phyloP scores from a whole-genome alignment of 2,113 vertebrate species.

The Dolichotis patagonum region DNA sequence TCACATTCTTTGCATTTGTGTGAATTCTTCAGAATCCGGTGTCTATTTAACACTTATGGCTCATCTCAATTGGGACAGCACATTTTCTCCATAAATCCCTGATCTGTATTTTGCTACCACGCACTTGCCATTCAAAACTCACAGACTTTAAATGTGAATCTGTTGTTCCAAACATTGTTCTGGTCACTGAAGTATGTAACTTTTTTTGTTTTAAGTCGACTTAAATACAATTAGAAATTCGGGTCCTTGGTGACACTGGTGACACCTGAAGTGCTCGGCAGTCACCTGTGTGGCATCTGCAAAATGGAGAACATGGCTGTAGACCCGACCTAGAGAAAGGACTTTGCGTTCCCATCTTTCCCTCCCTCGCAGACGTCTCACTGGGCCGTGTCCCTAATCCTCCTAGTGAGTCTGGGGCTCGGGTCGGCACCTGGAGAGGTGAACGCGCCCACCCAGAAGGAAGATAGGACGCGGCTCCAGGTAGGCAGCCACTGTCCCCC shows the following conservation, averaged over 20 bases:
- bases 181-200: neutral
- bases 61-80: neutral
- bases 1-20: constrained; percentile 20
- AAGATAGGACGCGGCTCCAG: neutral
- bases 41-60: constrained; percentile 1
- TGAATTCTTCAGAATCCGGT: constrained; percentile 38
- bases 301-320: neutral
- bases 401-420: neutral
- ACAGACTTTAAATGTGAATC: neutral
- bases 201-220: neutral
- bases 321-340: too few species aligned
- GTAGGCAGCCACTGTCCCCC: neutral
- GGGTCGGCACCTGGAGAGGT: too few species aligned
- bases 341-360: accelerated
- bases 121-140: neutral
- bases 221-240: neutral
- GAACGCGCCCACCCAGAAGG: neutral
- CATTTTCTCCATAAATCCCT: neutral
- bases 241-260: neutral
- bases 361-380: neutral
- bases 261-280: too few species aligned
- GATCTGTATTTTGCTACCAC: neutral
- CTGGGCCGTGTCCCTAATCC: neutral
- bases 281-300: accelerated
- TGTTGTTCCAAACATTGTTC: neutral